These are phyloP conservation scores for Brachypteracias leptosomus DNA, from an alignment of 2,113 vertebrate species.

Conservation along the genomic window DNA sequence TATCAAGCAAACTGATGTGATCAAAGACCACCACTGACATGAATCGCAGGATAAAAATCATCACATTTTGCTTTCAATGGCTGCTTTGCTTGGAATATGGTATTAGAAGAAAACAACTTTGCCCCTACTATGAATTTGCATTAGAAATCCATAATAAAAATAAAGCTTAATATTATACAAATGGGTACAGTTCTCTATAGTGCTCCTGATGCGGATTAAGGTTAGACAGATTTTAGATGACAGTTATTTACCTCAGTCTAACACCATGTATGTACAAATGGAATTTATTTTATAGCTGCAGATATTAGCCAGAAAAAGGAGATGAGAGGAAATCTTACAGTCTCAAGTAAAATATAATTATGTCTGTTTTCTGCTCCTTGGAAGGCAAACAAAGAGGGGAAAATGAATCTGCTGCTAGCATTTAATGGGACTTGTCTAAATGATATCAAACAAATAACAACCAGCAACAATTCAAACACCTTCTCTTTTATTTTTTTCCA, in stretches of 20 bases:
- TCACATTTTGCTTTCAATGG: slow-evolving; percentile 9
- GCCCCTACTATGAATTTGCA: slow-evolving; percentile 43
- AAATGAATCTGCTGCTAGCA: slow-evolving; percentile 64
- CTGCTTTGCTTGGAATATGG: not conserved
- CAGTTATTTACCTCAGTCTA: slow-evolving; percentile 58
- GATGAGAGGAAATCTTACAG: slow-evolving; percentile 59
- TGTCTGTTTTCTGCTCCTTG: slow-evolving; percentile 63
- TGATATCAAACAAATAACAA: slow-evolving; percentile 36
- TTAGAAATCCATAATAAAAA: slow-evolving; percentile 63
- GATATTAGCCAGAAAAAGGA: slow-evolving; percentile 54
- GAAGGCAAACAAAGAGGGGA: slow-evolving; percentile 52
- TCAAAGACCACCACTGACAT: not conserved
- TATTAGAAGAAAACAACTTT: slow-evolving; percentile 53
- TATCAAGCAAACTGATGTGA: not conserved
- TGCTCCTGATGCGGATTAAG: slow-evolving; percentile 55
- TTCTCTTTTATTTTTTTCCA: slow-evolving; percentile 56
- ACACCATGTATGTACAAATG: slow-evolving; percentile 38
- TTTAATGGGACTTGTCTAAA: slow-evolving; percentile 67
- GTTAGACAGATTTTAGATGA: slow-evolving; percentile 52
- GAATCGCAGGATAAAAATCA: not conserved
- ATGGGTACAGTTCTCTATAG: slow-evolving; percentile 32
- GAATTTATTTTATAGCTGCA: slow-evolving; percentile 62
- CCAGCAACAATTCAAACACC: slow-evolving; percentile 50
- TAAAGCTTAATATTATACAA: slow-evolving; percentile 61
- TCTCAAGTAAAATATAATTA: slow-evolving; percentile 67